Evolutionary conservation across 2,888 invertebrate genomes (phyloP).

Genomic region (Rapana venosa): DNA sequence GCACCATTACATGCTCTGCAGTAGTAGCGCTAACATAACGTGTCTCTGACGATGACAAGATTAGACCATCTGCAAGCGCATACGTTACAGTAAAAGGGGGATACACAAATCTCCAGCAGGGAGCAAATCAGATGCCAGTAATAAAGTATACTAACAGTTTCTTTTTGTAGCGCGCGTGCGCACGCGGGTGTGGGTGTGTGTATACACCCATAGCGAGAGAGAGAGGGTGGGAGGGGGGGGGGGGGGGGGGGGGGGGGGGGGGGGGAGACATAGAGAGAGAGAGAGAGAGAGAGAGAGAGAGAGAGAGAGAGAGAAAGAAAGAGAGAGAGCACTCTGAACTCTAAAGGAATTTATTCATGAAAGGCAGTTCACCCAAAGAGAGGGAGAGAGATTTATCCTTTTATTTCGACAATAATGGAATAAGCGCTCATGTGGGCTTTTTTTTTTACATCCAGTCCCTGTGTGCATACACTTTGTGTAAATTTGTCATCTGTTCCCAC

Average conservation of each 20-base stretch:
- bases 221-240: not conserved
- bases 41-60: constrained; percentile 15
- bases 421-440: too few relatives aligned
- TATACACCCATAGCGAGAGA: not conserved
- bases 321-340: too few relatives aligned
- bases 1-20: not conserved
- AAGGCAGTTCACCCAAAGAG: too few relatives aligned
- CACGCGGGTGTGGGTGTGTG: not conserved
- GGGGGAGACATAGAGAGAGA: not conserved
- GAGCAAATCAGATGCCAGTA: constrained; percentile 5
- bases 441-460: too few relatives aligned
- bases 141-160: not conserved
- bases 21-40: not conserved
- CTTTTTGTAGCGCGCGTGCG: not conserved
- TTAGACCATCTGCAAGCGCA: not conserved
- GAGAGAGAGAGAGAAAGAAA: too few relatives aligned
- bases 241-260: not conserved
- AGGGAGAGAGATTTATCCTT: too few relatives aligned
- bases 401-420: too few relatives aligned
- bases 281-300: too few relatives aligned
- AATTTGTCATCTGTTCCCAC: too few relatives aligned
- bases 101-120: not conserved
- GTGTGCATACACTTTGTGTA: too few relatives aligned
- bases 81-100: not conserved
- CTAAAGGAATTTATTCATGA: too few relatives aligned